Base-by-base conservation (phyloP, 2,888 invertebrate genomes). In the Ormyrus labotus region DNA sequence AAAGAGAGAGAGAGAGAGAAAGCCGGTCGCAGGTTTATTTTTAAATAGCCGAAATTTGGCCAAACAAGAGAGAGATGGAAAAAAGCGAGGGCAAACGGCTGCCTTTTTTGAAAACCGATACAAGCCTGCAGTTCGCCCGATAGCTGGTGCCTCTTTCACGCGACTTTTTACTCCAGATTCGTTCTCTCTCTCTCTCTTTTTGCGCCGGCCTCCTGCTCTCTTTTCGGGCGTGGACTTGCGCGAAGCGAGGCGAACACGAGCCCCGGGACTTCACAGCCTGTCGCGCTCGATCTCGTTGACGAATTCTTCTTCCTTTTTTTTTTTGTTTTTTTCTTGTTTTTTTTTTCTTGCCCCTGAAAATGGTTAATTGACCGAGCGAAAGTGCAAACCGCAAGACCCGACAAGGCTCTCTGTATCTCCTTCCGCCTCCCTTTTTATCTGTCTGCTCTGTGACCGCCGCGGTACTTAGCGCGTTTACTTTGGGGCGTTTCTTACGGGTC, bases 281-380 rank as follows among this genome's bases (percentile, higher is more conserved):
- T 90, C 90, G 89, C 90, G 84, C 87, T 86, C 86, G 86, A 89
- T 90, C 88, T 89, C 83, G 85, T 85, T 86, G 86, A 85, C 84
- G 84, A 85, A 85, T 84, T 89, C 19, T 19, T 19, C 19, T 19
- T 19, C 19, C 1, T 19, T 19, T 19, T 19, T 19, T 19, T 19
- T 0, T 19, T 1, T 19, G 0, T 19, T 19, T 19, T 19, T 87
- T 89, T 87, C 83, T 83, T 69, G 67, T 63, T 8, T 34, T 8
- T 55, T 11, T 45, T 13, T 60, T n/a, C 11, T n/a, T 34, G 47
- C 85, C 85, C 82, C 83, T 83, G 85, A 85, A 86, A 86, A 87
- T 87, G 87, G 85, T 87, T 88, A 90, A 90, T 89, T 89, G 89
- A 89, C 86, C 88, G 87, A 85, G 85, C 82, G 73, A 85, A 83